Evolutionary conservation across 2,888 invertebrate species (phyloP), one percentile per base, ranked within the genome.

Genomic region (Halocaridina rubra): DNA sequence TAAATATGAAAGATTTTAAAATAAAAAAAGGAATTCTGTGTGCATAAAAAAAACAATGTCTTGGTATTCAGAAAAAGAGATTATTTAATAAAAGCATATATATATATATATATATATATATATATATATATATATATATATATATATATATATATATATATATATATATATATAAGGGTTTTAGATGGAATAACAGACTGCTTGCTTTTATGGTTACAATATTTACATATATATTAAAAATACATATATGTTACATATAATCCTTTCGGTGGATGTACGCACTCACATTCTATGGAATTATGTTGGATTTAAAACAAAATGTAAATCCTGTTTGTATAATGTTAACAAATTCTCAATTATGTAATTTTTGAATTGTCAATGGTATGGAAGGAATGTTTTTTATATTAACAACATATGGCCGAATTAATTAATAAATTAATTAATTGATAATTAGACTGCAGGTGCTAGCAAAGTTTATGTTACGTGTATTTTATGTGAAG

Each of bases 401-500:
- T 19, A 61, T 61, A 61, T 61, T 46, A 46, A 16, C 46, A 46
- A 46, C 46, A 46, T 46, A 71, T 33, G 71, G 72, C 72, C 72
- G 72, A 74, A 74, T 74, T 74, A 46, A 39, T 53, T 74, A 74
- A 67, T 67, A 30, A 67, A 33, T 22, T 4, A 19, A n/a, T n/a
- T n/a, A 67, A 67, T 67, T 67, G n/a, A 30, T n/a, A 30, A 67
- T 30, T 67, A 46, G 46, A 57, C 57, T 4, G 30, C 29, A 22
- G 79, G 71, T 79, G 79, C 79, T 79, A 79, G 27, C 67, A n/a
- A 69, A 79, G 53, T 79, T 69, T 79, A 30, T 79, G 67, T 69
- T 29, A 53, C 53, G 64, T 39, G 19, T 78, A 61, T 27, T 29
- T 30, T 57, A 74, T 74, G 46, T 74, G 72, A 74, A 10, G 33